These are phyloP conservation scores for Vulpes vulpes DNA, from an alignment of 2,113 vertebrate genomes.

Conservation along the genomic window DNA sequence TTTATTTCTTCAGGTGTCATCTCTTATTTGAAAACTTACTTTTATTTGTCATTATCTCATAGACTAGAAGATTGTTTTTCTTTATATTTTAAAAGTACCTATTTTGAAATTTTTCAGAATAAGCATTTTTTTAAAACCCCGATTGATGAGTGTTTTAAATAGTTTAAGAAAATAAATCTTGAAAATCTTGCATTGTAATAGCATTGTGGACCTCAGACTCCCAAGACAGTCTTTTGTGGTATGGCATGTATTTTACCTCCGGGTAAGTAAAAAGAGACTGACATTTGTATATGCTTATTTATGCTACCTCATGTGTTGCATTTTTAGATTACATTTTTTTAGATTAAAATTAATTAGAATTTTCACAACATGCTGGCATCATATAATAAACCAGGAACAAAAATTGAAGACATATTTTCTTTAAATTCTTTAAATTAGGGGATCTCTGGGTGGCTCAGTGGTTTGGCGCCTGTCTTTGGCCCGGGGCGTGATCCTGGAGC, in stretches of 20 bases:
- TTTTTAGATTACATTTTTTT: background rate
- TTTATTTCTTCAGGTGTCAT: background rate
- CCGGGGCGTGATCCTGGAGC: too few relatives aligned
- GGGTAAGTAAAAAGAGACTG: background rate
- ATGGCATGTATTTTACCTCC: background rate
- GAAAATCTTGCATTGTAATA: background rate
- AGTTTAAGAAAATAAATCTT: background rate
- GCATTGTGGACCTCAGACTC: background rate
- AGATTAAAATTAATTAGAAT: background rate
- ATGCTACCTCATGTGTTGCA: background rate
- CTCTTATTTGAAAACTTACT: background rate
- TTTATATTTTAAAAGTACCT: background rate
- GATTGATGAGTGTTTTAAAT: background rate
- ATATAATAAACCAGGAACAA: background rate
- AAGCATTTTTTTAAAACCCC: background rate
- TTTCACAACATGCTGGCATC: background rate
- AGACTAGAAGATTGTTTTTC: background rate
- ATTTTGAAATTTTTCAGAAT: constrained; percentile 8
- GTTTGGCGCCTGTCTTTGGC: too few relatives aligned
- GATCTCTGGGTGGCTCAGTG: too few relatives aligned
- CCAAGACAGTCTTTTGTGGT: background rate
- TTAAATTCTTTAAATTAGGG: constrained; percentile 5
- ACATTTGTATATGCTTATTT: background rate
- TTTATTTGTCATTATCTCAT: background rate
- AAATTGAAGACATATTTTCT: background rate